Evolutionary conservation across 2,797 vertebrate genomes (phyloP), one percentile per base, ranked within the genome.

Genomic region (Amphiprion clarkii): DNA sequence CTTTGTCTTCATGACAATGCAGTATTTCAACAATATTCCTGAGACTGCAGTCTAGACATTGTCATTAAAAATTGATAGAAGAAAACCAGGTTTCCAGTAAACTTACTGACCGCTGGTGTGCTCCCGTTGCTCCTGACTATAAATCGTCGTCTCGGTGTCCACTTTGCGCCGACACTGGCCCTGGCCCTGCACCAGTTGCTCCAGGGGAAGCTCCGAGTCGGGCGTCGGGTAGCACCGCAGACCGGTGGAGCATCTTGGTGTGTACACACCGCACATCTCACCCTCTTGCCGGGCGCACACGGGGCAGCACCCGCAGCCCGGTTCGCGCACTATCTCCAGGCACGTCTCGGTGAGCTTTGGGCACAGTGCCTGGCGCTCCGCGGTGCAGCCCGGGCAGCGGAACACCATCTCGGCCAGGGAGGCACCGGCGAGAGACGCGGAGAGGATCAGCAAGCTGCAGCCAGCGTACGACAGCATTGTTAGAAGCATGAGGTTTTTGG

Each of bases 281-380:
- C 95, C 96, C 91, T 97, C 96, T 82, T 95, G 91, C 69, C 96
- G 96, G 85, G 97, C 97, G 90, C 97, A 98, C 87, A 96, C 96
- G 6, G 96, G 95, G 93, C 97, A 99, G 94, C 97, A 99, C 70
- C 98, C 98, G 91, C 98, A 99, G 89, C 97, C 97, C 51, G 97
- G 97, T 51, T 98, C 97, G 68, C 97, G 96, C 85, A 98, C 97
- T n/a, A 97, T 95, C 95, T 99, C 97, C 3, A 90, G 87, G 90
- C 97, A 99, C 56, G 92, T 88, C 86, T 93, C 94, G 83, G 88
- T 92, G 74, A 88, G 93, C 89, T 70, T 83, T 63, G 95, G 91
- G 75, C 96, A 97, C 60, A 94, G 94, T 78, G 95, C 94, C 93
- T 96, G 94, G 76, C 95, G 96, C 90, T 97, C 96, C 65, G 95